Conservation (phyloP, 2,797 vertebrate species). For the Bovichtus variegatus region DNA sequence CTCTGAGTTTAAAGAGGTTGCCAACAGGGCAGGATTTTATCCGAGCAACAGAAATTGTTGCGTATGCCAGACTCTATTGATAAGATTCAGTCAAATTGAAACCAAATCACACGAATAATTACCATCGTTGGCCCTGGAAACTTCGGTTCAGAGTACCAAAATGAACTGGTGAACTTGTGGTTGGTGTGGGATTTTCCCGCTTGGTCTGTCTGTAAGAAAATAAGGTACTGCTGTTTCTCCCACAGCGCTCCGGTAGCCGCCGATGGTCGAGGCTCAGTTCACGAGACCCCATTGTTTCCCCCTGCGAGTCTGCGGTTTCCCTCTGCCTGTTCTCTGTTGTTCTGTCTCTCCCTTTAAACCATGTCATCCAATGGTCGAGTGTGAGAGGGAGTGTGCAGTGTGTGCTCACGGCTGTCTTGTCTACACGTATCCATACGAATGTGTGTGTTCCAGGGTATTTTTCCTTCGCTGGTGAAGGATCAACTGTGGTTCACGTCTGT, state of each 20-base stretch:
- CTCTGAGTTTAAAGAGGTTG: slow-evolving; percentile 43
- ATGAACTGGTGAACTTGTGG: slow-evolving; percentile 69
- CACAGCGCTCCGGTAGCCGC: slow-evolving; percentile 64
- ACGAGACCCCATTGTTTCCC: slow-evolving; percentile 71
- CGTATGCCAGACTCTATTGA: slow-evolving; percentile 50
- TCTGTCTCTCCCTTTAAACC: slow-evolving; percentile 59
- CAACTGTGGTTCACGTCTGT: slow-evolving; percentile 77
- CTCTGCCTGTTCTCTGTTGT: slow-evolving; percentile 52
- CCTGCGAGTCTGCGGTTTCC: slow-evolving; percentile 72
- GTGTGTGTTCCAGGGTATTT: slow-evolving; percentile 53
- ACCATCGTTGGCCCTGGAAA: slow-evolving; percentile 54
- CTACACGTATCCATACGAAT: slow-evolving; percentile 52
- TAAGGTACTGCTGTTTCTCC: slow-evolving; percentile 65
- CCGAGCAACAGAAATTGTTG: slow-evolving; percentile 25
- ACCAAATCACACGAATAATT: slow-evolving; percentile 47
- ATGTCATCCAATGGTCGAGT: slow-evolving; percentile 69
- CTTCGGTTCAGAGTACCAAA: slow-evolving; percentile 25
- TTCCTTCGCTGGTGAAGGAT: slow-evolving; percentile 50
- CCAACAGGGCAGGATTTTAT: slow-evolving; percentile 44
- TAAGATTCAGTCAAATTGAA: slow-evolving; percentile 51
- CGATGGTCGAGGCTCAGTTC: slow-evolving; percentile 42
- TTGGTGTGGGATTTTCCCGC: slow-evolving; percentile 69
- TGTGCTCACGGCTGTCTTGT: slow-evolving; percentile 55
- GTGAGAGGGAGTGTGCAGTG: slow-evolving; percentile 46
- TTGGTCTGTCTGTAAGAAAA: slow-evolving; percentile 65